Base-by-base conservation (phyloP, 2,888 invertebrate species). In the Julus scanicus region DNA sequence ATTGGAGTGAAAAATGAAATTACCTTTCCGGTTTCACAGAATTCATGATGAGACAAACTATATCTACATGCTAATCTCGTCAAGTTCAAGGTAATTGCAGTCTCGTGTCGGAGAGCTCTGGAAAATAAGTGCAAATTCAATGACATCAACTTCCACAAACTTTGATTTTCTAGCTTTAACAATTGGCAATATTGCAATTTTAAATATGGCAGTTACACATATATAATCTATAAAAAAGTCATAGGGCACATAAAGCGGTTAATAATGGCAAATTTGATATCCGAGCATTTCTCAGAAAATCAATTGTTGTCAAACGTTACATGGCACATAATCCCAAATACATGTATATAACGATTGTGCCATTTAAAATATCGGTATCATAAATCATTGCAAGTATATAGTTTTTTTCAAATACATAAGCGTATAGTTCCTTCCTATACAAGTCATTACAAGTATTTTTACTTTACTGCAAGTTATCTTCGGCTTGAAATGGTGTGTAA, bases 21-120 rank as follows among this genome's bases (percentile, higher is more conserved):
- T 80, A 80, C 29, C 80, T 80, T 80, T 80, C 17, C 80, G 29
- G 80, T 80, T 80, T 80, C 80, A 9, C 29, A 80, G 37, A 80
- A 80, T 80, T 15, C 9, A 20, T 37, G 80, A 80, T 80, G 80
- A 37, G 13, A 29, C 80, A 29, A 80, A 80, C 11, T n/a, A 71
- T 71, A 29, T 80, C 11, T 71, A 17, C 53, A 53, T 53, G 53
- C 11, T 53, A 53, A 11, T 17, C 53, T 53, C 15, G 53, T 17
- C 53, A 53, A 53, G 11, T 53, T 53, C 17, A 17, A 29, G 37
- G 13, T 80, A 37, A 71, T 17, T 5, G 80, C 29, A 37, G 13
- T 20, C 29, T 2, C 71, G n/a, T 17, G 63, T n/a, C 3, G n/a
- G 63, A 8, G n/a, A n/a, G 4, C 0, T n/a, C 63, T 63, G 63